Evolutionary conservation across 2,888 invertebrate species (phyloP).

Genomic region (Tipula vernalis): DNA sequence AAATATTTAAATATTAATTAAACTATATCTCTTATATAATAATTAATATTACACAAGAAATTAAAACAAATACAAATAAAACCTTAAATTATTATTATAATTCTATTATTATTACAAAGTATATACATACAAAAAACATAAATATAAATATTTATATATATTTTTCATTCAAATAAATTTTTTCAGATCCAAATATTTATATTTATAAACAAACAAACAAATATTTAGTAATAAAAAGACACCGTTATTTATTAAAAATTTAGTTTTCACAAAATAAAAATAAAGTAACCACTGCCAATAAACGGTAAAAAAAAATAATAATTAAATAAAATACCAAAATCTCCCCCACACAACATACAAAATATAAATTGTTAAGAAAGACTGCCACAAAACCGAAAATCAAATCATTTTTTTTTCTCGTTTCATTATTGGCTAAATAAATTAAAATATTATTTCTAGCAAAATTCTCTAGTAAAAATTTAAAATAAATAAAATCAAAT

Average conservation of each 20-base stretch:
- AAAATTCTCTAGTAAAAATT: not conserved
- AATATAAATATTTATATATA: conserved; percentile 6
- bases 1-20: conserved; percentile 23
- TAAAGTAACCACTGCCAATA: not conserved
- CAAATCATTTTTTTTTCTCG: not conserved
- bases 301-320: not conserved
- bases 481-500: not conserved
- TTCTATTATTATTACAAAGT: not conserved
- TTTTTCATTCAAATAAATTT: conserved; percentile 9
- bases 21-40: conserved; percentile 10
- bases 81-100: not conserved
- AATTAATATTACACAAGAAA: conserved; percentile 14
- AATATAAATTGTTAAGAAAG: not conserved
- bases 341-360: not conserved
- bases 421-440: not conserved
- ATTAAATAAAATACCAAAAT: not conserved
- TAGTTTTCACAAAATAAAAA: not conserved
- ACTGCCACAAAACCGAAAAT: not conserved
- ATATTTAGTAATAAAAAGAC: not conserved
- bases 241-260: conserved; percentile 1
- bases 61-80: conserved; percentile 11
- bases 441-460: not conserved
- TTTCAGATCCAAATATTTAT: conserved; percentile 7
- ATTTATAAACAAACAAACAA: not conserved
- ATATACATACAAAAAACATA: conserved; percentile 4